phyloP scores from a whole-genome alignment of 35 echinoderm and acorn worm genomes.

The Ophiothrix spiculata region DNA sequence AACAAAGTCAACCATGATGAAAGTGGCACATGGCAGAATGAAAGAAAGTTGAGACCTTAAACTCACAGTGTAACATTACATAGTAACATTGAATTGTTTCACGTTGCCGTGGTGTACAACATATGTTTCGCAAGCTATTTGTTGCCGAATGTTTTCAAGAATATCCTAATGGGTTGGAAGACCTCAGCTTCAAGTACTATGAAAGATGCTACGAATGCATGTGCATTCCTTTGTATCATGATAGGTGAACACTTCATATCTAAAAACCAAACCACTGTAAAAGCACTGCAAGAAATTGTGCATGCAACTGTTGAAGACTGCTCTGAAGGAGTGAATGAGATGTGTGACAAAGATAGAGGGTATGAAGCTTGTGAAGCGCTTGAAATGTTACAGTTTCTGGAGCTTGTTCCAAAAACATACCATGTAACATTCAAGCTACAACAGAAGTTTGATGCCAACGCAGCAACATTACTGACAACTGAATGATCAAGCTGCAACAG shows the following conservation, averaged over 20 bases:
- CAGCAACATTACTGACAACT: neutral
- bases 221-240: neutral
- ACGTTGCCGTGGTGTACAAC: too few relatives aligned
- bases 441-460: neutral
- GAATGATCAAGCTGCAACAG: conserved; percentile 6
- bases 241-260: neutral
- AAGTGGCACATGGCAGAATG: too few relatives aligned
- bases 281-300: neutral
- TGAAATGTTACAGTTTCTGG: conserved; percentile 4
- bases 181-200: too few relatives aligned
- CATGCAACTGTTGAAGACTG: neutral
- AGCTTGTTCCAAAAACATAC: neutral
- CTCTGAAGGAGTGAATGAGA: neutral
- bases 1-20: too few relatives aligned
- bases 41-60: too few relatives aligned
- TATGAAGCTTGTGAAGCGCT: conserved; percentile 19
- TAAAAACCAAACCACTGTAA: neutral
- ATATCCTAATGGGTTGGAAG: too few relatives aligned
- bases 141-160: too few relatives aligned
- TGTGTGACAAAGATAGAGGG: conserved; percentile 1
- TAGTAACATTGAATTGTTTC: too few relatives aligned
- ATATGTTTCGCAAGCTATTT: too few relatives aligned
- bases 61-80: too few relatives aligned
- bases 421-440: neutral
- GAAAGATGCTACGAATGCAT: too few relatives aligned